Base-by-base conservation (phyloP, 2,888 invertebrate genomes). In the Drosophila falleni region DNA sequence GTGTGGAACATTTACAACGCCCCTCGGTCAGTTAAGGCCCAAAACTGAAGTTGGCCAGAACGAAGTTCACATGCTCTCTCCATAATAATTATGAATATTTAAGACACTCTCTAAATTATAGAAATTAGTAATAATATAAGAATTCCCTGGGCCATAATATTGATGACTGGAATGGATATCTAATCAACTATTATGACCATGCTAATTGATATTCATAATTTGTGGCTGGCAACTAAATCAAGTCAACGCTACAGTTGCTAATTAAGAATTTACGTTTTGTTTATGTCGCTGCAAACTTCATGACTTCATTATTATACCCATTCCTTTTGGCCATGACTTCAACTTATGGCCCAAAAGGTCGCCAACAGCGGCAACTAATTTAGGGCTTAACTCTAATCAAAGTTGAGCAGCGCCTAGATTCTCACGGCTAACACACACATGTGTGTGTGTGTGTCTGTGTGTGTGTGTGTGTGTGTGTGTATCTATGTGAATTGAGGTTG, bases 321-420 rank as follows among this genome's bases (percentile, higher is more conserved):
- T n/a, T 26, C 41, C 55, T 10, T n/a, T 6, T 33, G 31, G 19
- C 49, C 15, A 33, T 9, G 10, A 16, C 19, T 51, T 31, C n/a
- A 11, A 23, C 19, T 35, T 11, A 61, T 55, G 37, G 62, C 63
- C 60, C 37, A 78, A 81, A 81, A 78, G 79, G 78, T 81, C 67
- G 50, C 46, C 49, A 67, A 58, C 66, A 56, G 74, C 71, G 70
- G 51, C 83, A 82, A 86, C 89, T 83, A 86, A 86, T 89, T 88
- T 83, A 60, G 71, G 76, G 89, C 89, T 89, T 86, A 86, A 71
- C 72, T 88, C 81, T 83, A 89, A 86, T 89, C 86, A 86, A 89
- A 80, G 75, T 78, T 75, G 78, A 87, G 78, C 87, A 84, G 81
- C 78, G 49, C 15, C 56, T 50, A 58, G 50, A 65, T 71, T 75